Conservation (phyloP, 2,113 vertebrate genomes). For the Lasiurus borealis region DNA sequence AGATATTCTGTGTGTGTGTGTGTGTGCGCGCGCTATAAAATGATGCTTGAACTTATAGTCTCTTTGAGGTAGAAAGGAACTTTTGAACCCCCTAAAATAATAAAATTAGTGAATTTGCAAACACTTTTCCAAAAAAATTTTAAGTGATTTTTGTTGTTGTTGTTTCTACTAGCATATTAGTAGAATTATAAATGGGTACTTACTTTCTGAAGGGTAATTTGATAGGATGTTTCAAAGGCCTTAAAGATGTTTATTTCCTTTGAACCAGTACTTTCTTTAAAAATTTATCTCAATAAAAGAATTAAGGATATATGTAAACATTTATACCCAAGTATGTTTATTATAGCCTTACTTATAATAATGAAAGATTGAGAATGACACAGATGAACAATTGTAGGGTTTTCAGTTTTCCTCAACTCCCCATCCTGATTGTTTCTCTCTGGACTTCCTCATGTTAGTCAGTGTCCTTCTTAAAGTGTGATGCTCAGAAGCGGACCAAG, state of each 20-base stretch:
- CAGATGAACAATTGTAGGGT: not conserved
- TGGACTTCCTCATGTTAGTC: constrained; percentile 22
- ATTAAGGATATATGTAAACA: constrained; percentile 2
- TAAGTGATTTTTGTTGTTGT: not conserved
- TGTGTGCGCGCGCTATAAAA: not conserved
- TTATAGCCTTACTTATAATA: constrained; percentile 38
- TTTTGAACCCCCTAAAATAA: constrained; percentile 38
- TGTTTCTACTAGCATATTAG: not conserved
- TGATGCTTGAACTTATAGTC: constrained; percentile 6
- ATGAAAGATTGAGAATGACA: constrained; percentile 2
- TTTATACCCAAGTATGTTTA: not conserved
- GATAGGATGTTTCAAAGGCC: not conserved
- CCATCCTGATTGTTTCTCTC: not conserved
- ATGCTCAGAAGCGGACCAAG: not conserved
- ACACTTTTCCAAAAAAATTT: constrained; percentile 47
- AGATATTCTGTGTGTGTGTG: constrained; percentile 3
- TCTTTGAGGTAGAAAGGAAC: constrained; percentile 49
- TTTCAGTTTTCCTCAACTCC: not conserved
- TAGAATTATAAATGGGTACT: constrained; percentile 34
- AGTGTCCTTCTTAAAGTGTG: not conserved
- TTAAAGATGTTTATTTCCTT: constrained; percentile 56
- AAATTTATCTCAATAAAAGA: constrained; percentile 48
- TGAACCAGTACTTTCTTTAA: not conserved
- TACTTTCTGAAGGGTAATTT: constrained; percentile 26
- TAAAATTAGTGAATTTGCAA: constrained; percentile 17